Evolutionary conservation across 2,888 invertebrate genomes (phyloP).

Genomic region (Melieria omissa): DNA sequence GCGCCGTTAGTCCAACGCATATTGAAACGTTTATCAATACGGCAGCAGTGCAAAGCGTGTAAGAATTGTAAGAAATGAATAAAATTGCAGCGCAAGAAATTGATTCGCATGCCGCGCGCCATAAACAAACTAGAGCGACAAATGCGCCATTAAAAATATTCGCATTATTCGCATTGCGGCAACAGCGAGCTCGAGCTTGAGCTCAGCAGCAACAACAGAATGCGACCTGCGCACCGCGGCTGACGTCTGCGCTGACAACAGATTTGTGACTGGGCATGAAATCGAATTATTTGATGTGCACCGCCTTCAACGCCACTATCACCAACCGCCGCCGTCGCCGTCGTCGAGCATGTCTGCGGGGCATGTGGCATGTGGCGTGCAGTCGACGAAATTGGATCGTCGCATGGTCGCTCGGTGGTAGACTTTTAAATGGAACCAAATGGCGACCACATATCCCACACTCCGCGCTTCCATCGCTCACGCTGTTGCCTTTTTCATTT

Average conservation of each 20-base stretch:
- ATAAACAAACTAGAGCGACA: constrained; percentile 40
- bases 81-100: constrained; percentile 8
- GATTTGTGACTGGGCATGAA: constrained; percentile 62
- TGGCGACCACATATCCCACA: constrained; percentile 45
- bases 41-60: constrained; percentile 4
- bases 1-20: constrained; percentile 28
- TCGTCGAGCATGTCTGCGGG: constrained; percentile 17
- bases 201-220: not conserved
- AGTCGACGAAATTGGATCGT: constrained; percentile 47
- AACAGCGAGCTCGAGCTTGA: not conserved
- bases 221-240: not conserved
- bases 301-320: constrained; percentile 45
- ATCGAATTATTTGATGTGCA: constrained; percentile 63
- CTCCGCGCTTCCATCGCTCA: not conserved
- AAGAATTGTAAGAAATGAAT: no score
- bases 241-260: not conserved
- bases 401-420: constrained; percentile 25
- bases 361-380: constrained; percentile 29
- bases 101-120: constrained; percentile 1
- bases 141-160: constrained; percentile 21
- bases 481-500: not conserved
- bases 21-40: constrained; percentile 44
- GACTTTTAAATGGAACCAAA: constrained; percentile 61
- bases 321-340: constrained; percentile 1
- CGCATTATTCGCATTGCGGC: not conserved